A percentile compares a stretch with the other conserved stretches of the same genome.
phyloP scores from a whole-genome alignment of 2,113 vertebrate genomes.

The Helogale parvula region DNA sequence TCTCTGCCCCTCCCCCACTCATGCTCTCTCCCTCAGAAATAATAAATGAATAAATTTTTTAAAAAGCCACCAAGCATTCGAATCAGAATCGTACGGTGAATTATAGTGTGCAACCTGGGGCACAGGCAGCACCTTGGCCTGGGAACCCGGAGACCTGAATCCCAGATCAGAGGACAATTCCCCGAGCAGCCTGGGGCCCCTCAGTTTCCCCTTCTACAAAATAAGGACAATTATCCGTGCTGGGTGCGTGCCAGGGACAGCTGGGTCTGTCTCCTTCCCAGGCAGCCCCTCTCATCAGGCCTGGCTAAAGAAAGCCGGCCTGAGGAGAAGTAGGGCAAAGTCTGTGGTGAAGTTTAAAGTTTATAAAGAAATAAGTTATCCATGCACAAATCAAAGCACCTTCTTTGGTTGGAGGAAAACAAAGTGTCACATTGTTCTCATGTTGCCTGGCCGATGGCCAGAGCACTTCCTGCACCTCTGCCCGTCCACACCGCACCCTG shows the following conservation, averaged over 20 bases:
- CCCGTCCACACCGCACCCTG: neutral
- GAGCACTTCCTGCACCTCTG: neutral
- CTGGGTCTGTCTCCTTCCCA: neutral
- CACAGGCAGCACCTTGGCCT: neutral
- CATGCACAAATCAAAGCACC: conserved; percentile 45
- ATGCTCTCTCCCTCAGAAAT: no score
- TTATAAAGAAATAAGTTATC: conserved; percentile 68
- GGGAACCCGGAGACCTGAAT: no score
- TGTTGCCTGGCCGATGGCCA: neutral
- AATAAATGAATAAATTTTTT: no score
- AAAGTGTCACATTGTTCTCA: conserved; percentile 69
- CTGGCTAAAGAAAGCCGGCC: neutral
- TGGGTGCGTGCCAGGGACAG: neutral
- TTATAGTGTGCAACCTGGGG: fast-evolving
- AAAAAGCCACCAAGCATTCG: no score
- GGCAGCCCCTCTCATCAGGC: fast-evolving
- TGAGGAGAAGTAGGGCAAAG: conserved; percentile 61
- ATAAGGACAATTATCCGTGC: neutral
- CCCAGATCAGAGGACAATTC: neutral
- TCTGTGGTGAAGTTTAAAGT: conserved; percentile 55
- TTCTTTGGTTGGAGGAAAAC: conserved; percentile 58
- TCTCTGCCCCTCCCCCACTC: no score
- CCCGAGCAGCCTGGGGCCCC: fast-evolving
- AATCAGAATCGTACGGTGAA: neutral
- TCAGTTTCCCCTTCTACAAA: neutral